Base-by-base conservation (phyloP, 2,797 vertebrate genomes). In the Nasua narica region DNA sequence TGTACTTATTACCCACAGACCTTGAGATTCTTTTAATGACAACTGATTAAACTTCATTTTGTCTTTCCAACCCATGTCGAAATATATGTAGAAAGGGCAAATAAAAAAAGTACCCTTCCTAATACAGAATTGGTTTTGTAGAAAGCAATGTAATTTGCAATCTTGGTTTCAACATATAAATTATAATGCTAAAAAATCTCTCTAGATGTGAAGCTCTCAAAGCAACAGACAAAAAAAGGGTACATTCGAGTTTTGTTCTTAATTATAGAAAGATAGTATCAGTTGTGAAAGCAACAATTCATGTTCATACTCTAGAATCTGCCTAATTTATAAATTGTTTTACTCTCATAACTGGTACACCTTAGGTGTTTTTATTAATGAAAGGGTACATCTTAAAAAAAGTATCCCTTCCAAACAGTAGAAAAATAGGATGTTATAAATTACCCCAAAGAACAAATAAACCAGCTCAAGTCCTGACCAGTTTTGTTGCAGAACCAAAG, bases 401-500 rank as follows among this genome's bases (percentile, higher is more conserved):
- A 81, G 12, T 16, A 58, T 79, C 16, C 2, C 14, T 97, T 94
- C 35, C n/a, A 74, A 96, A 86, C 1, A 40, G 11, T 48, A 87
- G 37, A 87, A 94, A 94, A 76, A 25, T 7, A 5, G 9, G 5
- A 65, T 56, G 3, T 35, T 48, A 25, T 54, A 78, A 93, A 93
- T 86, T 90, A 60, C 72, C 8, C 35, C 23, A 21, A 87, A 94
- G 16, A 93, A 14, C 18, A 90, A 96, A 96, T 84, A 70, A 96
- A 86, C 35, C 29, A 83, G 25, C 40, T 56, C 14, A 58, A 3
- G 4, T 69, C 4, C 40, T 50, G 40, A 43, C 37, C 43, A 83
- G 29, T 56, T 95, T 93, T 79, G 13, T 19, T 87, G 91, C 21
- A 85, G 43, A 43, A 62, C 40, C 54, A 21, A 93, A 82, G 4